Conservation (phyloP, 2,888 invertebrate genomes). For the Hyalella azteca region DNA sequence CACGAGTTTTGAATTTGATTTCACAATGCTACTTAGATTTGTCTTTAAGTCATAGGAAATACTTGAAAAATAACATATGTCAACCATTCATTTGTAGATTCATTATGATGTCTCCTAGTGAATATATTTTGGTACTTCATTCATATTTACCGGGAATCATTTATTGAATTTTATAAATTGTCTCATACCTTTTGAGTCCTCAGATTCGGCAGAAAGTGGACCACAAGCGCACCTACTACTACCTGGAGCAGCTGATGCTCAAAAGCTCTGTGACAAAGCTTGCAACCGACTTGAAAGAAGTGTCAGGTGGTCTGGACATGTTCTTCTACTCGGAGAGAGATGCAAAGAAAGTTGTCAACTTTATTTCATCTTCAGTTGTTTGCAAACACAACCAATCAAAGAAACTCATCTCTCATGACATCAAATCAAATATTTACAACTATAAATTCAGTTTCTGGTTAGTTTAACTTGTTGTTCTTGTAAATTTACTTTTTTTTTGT, state of each 20-base stretch:
- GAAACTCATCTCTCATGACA: slow-evolving; percentile 95
- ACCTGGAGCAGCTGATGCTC: slow-evolving; percentile 93
- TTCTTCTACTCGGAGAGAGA: slow-evolving; percentile 87
- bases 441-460: slow-evolving; percentile 82
- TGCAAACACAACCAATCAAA: slow-evolving; percentile 88
- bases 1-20: no score
- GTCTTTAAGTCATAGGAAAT: no score
- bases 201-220: slow-evolving; percentile 86
- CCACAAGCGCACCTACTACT: slow-evolving; percentile 97
- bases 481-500: no score
- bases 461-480: neutral
- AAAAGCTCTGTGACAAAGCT: slow-evolving; percentile 93
- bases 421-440: slow-evolving; percentile 93
- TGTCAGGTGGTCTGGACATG: slow-evolving; percentile 73
- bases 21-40: no score
- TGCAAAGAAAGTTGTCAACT: slow-evolving; percentile 95
- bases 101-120: no score
- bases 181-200: no score
- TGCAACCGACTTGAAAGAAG: slow-evolving; percentile 85
- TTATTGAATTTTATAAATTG: no score
- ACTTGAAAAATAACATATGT: no score
- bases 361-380: slow-evolving; percentile 85
- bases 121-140: no score
- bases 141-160: no score
- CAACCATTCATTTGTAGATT: no score